phyloP scores from a whole-genome alignment of 2,888 invertebrate genomes.

The Papilio demoleus region DNA sequence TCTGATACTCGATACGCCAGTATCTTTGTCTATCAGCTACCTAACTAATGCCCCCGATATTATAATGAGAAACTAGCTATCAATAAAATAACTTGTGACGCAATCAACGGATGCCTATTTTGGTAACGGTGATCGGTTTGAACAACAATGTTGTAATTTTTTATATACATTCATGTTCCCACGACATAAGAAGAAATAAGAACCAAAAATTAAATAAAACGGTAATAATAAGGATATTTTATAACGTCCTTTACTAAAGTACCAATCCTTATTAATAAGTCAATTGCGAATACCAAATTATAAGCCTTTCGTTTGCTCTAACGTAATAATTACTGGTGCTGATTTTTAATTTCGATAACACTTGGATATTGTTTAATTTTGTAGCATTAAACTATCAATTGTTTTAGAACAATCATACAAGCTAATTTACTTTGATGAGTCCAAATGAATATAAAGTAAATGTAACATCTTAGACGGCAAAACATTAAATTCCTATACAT shows the following conservation, averaged over 20 bases:
- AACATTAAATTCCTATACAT: background rate
- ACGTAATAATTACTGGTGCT: background rate
- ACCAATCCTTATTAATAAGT: background rate
- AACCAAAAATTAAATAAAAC: background rate
- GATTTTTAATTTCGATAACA: background rate
- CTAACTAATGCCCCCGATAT: slow-evolving; percentile 64
- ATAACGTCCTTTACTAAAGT: background rate
- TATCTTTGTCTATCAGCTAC: slow-evolving; percentile 75
- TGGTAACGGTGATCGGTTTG: slow-evolving; percentile 9
- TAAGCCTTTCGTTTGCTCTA: background rate
- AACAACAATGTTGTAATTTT: background rate
- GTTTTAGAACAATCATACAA: no score
- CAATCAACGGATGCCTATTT: slow-evolving; percentile 38
- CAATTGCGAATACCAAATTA: background rate
- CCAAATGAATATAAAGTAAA: no score
- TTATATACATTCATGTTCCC: slow-evolving; percentile 1
- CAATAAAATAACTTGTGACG: slow-evolving; percentile 55
- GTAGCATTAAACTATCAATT: background rate
- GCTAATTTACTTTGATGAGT: no score
- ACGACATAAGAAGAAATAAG: background rate
- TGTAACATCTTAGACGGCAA: no score
- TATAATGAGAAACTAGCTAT: slow-evolving; percentile 62
- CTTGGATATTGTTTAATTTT: background rate
- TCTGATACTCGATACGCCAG: slow-evolving; percentile 73
- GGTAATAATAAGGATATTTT: background rate